These are phyloP conservation scores for Pantelozetes paolii DNA, from an alignment of 2,888 invertebrate species.

Conservation along the genomic window DNA sequence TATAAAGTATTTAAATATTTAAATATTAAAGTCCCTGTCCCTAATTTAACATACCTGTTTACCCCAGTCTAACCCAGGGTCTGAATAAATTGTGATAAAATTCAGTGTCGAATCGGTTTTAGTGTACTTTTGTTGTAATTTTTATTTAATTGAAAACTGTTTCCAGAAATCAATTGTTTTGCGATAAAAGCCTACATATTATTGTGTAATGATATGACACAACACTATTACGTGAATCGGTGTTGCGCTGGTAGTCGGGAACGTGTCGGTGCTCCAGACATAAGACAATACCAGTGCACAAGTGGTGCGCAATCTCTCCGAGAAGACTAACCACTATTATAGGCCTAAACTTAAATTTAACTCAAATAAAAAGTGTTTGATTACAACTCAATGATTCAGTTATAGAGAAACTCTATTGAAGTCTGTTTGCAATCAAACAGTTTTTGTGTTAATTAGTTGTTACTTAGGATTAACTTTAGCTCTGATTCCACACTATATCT, in stretches of 20 bases:
- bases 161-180: neutral
- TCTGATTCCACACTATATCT: neutral
- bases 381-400: neutral
- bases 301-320: neutral
- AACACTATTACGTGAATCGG: slow-evolving; percentile 15
- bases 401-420: slow-evolving; percentile 12
- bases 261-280: neutral
- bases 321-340: neutral
- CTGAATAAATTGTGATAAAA: no score
- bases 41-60: no score
- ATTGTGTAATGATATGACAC: neutral
- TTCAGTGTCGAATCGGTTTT: no score
- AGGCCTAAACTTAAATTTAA: slow-evolving; percentile 23
- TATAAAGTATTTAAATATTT: no score
- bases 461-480: neutral
- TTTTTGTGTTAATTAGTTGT: slow-evolving; percentile 15
- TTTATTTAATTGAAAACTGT: no score
- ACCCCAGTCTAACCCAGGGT: no score
- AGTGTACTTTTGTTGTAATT: no score
- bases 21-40: no score
- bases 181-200: slow-evolving; percentile 20
- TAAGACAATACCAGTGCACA: neutral
- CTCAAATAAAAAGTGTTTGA: slow-evolving; percentile 25
- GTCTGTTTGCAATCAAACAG: neutral
- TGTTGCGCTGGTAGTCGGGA: neutral